phyloP scores from a whole-genome alignment of 2,113 vertebrate genomes.

The Tetrao urogallus region DNA sequence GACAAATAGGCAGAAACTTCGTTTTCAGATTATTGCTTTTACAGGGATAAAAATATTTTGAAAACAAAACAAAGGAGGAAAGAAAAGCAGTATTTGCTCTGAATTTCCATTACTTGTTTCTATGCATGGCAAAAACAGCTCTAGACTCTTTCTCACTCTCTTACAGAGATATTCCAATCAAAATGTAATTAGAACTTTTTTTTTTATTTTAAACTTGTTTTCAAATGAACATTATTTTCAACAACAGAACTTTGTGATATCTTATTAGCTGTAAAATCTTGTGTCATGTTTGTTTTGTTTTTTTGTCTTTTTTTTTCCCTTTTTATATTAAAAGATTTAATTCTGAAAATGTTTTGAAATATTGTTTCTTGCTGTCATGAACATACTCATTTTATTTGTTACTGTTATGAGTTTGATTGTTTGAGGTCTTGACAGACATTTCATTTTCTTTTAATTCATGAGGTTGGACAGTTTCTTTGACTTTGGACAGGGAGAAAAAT shows the following conservation, averaged over 20 bases:
- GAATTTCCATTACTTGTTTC: not conserved
- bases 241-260: accelerated
- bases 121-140: not conserved
- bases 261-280: not conserved
- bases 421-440: not conserved
- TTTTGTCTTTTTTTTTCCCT: not conserved
- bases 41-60: not conserved
- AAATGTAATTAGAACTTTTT: not conserved
- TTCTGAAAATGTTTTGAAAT: not conserved
- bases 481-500: not conserved
- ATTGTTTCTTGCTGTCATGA: not conserved
- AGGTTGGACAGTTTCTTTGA: not conserved
- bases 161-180: not conserved
- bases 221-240: not conserved
- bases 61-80: not conserved
- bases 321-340: not conserved
- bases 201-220: not conserved
- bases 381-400: not conserved
- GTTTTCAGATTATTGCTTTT: not conserved
- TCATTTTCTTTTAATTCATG: not conserved
- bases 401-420: not conserved
- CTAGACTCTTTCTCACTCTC: not conserved
- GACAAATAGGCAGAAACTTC: not conserved
- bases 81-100: not conserved
- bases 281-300: not conserved